These are phyloP conservation scores for Micrastur ruficollis DNA, from an alignment of 2,797 vertebrate species.

Conservation along the genomic window DNA sequence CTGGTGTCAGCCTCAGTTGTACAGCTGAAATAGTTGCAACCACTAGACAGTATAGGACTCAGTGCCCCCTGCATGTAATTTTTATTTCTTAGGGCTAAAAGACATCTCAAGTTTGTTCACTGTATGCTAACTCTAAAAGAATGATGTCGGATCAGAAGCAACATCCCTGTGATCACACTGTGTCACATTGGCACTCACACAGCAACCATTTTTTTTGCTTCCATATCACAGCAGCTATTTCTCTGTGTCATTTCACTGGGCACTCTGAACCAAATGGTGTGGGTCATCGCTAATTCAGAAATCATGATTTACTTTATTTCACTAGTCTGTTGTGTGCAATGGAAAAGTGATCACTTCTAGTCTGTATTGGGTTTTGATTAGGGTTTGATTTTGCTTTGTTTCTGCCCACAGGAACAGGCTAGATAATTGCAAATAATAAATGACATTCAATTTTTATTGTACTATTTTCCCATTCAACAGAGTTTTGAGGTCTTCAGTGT, in stretches of 20 bases:
- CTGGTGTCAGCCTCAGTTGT: neutral
- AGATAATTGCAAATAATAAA: constrained; percentile 9
- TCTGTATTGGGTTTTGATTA: neutral
- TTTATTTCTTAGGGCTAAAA: neutral
- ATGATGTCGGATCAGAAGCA: neutral
- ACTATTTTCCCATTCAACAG: neutral
- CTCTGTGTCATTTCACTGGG: neutral
- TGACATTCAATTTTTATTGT: neutral
- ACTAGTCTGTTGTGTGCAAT: neutral
- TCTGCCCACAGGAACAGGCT: neutral
- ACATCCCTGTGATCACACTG: neutral
- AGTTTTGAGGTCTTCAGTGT: neutral
- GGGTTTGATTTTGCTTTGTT: neutral
- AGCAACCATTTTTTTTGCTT: neutral
- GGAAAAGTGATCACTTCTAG: neutral
- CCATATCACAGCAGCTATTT: neutral
- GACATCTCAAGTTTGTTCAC: neutral
- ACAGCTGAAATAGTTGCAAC: neutral
- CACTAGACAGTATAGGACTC: neutral
- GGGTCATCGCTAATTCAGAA: neutral
- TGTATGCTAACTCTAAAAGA: neutral
- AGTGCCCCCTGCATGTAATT: neutral
- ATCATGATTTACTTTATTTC: neutral
- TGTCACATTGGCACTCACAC: neutral
- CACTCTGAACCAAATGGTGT: neutral